phyloP scores from a whole-genome alignment of 2,888 invertebrate species.

The Gnatocerus cornutus region DNA sequence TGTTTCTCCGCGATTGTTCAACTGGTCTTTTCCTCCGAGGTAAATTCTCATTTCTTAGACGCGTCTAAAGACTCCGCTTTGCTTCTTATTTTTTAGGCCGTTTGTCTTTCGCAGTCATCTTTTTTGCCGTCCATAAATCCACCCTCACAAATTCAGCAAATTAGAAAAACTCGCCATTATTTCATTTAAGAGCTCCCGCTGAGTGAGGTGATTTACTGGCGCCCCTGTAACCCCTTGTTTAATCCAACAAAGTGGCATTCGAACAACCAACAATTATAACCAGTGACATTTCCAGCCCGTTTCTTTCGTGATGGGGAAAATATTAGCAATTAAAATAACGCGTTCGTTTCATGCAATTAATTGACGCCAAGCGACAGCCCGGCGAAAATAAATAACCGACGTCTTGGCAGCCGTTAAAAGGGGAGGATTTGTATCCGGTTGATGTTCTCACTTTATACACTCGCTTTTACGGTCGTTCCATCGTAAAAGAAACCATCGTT shows the following conservation, averaged over 20 bases:
- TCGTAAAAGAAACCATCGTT: conserved; percentile 39
- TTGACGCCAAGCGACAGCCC: conserved; percentile 4
- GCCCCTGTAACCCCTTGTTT: neutral
- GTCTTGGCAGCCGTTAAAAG: conserved; percentile 14
- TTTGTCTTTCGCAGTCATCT: neutral
- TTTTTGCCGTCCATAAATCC: conserved; percentile 11
- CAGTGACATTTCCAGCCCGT: conserved; percentile 7
- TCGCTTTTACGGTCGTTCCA: conserved; percentile 18
- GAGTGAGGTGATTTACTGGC: conserved; percentile 9
- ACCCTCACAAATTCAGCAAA: conserved; percentile 5
- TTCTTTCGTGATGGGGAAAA: conserved; percentile 12
- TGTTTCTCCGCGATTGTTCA: no score
- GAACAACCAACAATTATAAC: conserved; percentile 24
- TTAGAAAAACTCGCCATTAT: conserved; percentile 17
- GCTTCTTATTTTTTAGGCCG: neutral
- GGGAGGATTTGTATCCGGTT: conserved; percentile 26
- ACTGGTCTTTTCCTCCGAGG: no score
- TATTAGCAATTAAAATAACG: conserved; percentile 35
- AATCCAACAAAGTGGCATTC: conserved; percentile 16
- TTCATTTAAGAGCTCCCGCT: conserved; percentile 10
- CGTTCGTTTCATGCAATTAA: conserved; percentile 23
- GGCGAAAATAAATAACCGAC: conserved; percentile 23
- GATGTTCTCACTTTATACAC: conserved; percentile 25
- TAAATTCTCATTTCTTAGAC: no score
- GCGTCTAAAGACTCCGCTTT: neutral